These are phyloP conservation scores for Thunnus thynnus DNA, from an alignment of 2,113 vertebrate species.

Conservation along the genomic window DNA sequence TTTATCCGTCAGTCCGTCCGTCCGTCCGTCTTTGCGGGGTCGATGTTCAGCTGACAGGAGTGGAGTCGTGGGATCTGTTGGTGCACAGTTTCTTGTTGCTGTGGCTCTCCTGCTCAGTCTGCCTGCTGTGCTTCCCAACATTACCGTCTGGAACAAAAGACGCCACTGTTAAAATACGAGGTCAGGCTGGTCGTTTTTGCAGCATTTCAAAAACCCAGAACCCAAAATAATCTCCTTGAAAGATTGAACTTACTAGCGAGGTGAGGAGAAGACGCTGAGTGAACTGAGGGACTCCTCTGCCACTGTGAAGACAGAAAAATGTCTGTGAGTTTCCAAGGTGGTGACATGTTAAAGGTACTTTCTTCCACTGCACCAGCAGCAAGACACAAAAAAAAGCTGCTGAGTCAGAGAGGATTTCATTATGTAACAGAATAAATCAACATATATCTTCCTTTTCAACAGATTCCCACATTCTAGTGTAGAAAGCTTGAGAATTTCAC, in stretches of 20 bases:
- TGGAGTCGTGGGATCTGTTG: background rate
- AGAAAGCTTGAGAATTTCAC: too few relatives aligned
- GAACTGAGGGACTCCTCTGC: slow-evolving; percentile 84
- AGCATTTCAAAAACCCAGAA: too few relatives aligned
- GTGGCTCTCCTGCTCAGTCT: slow-evolving; percentile 47
- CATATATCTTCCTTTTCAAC: background rate
- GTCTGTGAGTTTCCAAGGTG: background rate
- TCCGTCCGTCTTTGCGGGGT: background rate
- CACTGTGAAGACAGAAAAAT: slow-evolving; percentile 85
- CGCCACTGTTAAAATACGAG: background rate
- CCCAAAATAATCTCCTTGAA: too few relatives aligned
- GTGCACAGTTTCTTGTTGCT: slow-evolving; percentile 74
- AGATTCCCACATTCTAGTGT: too few relatives aligned
- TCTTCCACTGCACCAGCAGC: background rate
- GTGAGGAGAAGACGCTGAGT: slow-evolving; percentile 55
- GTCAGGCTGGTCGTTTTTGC: too few relatives aligned
- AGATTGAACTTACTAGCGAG: slow-evolving; percentile 86
- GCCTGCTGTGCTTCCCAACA: slow-evolving; percentile 70
- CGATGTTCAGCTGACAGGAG: slow-evolving; percentile 9
- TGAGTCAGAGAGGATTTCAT: background rate
- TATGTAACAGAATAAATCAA: slow-evolving; percentile 6
- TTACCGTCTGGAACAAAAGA: slow-evolving; percentile 73
- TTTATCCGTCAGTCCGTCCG: background rate
- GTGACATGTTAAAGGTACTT: background rate
- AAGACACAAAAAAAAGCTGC: rapidly evolving